Evolutionary conservation across 2,113 vertebrate species (phyloP).

Genomic region (Scalopus aquaticus): DNA sequence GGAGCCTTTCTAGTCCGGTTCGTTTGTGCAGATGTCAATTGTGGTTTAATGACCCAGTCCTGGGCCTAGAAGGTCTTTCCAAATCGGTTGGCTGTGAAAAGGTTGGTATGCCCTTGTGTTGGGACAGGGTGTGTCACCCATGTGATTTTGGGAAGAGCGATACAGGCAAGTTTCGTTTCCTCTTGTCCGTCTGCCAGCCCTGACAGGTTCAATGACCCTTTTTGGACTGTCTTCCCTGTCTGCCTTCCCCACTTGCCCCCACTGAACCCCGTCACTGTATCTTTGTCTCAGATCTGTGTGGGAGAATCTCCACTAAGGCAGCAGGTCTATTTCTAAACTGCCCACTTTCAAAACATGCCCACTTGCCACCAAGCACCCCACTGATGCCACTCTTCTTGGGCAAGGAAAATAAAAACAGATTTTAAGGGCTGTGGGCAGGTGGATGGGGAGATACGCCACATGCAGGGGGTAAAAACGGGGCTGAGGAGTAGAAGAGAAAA

Average conservation of each 20-base stretch:
- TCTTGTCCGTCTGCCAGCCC: too few species aligned
- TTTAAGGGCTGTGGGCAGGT: background rate
- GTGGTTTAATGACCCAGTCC: too few species aligned
- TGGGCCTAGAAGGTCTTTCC: too few species aligned
- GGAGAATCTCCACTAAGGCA: background rate
- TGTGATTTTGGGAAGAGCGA: too few species aligned
- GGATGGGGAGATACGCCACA: background rate
- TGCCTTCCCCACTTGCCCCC: background rate
- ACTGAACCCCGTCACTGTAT: background rate
- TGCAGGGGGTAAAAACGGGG: background rate
- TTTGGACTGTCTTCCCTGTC: fast-evolving
- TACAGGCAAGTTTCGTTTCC: too few species aligned
- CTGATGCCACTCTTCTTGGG: background rate
- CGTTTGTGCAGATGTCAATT: too few species aligned
- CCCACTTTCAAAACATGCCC: background rate
- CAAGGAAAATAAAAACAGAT: background rate
- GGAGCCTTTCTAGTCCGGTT: too few species aligned
- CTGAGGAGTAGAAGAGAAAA: background rate
- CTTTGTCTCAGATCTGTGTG: background rate
- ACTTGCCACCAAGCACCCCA: background rate
- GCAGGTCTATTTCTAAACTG: background rate
- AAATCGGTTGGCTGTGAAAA: too few species aligned
- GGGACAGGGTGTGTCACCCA: too few species aligned
- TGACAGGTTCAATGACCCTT: background rate
- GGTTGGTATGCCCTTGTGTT: too few species aligned